A percentile compares a stretch with the other conserved stretches of the same genome.
Evolutionary conservation across 2,113 vertebrate genomes (phyloP).

Genomic region (Myiozetetes cayanensis): DNA sequence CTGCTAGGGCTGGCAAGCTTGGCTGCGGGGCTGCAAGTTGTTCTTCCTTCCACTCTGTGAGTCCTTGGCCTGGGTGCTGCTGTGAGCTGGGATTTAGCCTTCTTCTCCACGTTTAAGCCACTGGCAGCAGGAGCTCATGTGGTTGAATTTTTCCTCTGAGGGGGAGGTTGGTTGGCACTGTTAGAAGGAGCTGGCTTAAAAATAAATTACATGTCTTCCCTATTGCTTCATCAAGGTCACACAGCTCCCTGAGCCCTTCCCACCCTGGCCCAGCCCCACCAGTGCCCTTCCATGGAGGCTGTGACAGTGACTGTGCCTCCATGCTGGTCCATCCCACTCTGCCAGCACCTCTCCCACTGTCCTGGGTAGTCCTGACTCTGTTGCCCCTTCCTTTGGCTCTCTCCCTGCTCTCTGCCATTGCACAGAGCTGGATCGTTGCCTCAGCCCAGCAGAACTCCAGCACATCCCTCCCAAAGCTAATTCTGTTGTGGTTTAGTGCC

Average conservation of each 20-base stretch:
- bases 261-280: accelerated
- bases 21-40: neutral
- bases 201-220: neutral
- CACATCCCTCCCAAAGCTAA: neutral
- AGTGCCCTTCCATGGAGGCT: neutral
- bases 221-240: neutral
- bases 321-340: neutral
- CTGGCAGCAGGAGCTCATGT: neutral
- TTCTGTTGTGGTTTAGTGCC: neutral
- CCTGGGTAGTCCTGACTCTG: neutral
- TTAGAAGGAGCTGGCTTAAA: neutral
- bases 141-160: neutral
- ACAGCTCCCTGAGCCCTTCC: neutral
- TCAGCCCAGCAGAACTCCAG: neutral
- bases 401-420: neutral
- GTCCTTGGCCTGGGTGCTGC: neutral
- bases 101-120: neutral
- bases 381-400: neutral
- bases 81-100: neutral
- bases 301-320: accelerated
- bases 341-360: neutral
- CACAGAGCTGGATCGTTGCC: neutral
- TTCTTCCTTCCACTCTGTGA: neutral
- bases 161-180: neutral
- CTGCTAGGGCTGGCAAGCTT: neutral